These are phyloP conservation scores for Paramormyrops hopkinsi DNA, from an alignment of 2,797 vertebrate species.

Conservation along the genomic window DNA sequence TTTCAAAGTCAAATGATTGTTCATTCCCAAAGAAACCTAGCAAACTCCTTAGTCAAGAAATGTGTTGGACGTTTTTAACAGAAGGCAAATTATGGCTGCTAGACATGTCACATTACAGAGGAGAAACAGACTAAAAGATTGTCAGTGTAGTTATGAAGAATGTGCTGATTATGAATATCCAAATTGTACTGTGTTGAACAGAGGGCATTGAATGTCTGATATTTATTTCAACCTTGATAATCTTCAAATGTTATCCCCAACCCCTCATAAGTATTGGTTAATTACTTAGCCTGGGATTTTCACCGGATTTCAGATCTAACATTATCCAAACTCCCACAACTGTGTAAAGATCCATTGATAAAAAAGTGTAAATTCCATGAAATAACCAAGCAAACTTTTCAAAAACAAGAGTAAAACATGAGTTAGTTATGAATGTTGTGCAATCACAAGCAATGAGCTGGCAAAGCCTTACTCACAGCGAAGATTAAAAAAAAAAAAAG, in stretches of 20 bases:
- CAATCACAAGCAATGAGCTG: background rate
- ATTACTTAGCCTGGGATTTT: background rate
- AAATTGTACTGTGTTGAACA: background rate
- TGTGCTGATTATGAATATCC: background rate
- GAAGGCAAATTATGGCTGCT: background rate
- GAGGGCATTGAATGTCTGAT: background rate
- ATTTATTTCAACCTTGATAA: background rate
- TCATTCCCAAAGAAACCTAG: background rate
- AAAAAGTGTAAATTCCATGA: background rate
- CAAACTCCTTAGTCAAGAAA: background rate
- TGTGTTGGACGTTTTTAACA: background rate
- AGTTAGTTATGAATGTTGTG: background rate
- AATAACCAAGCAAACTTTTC: background rate
- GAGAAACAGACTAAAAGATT: background rate
- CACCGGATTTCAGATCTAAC: background rate
- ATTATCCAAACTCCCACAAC: background rate
- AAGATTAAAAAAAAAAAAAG: background rate
- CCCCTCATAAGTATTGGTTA: background rate
- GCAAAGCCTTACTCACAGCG: background rate
- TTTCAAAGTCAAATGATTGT: background rate
- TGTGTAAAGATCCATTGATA: background rate
- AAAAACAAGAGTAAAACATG: background rate
- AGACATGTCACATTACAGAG: background rate
- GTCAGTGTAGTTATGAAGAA: background rate
- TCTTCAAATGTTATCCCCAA: background rate